Conservation (phyloP, 2,888 invertebrate species). For the Andrena chrysosceles region DNA sequence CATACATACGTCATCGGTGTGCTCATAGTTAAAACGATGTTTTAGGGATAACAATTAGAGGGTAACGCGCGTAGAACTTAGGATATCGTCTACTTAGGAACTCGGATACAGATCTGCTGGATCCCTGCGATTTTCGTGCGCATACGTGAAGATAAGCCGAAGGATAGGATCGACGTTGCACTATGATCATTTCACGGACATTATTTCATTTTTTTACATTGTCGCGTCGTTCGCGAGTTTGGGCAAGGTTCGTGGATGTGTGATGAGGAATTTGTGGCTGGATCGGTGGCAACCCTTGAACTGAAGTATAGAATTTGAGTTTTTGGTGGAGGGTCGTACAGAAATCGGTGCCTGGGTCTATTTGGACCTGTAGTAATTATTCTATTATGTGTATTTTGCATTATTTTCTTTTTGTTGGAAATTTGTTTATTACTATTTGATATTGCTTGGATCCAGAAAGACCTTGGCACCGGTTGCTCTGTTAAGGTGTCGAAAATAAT, state of each 20-base stretch:
- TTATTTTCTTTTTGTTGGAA: too few relatives aligned
- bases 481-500: too few relatives aligned
- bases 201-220: conserved; percentile 29
- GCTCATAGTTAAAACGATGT: conserved; percentile 50
- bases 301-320: not conserved
- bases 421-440: too few relatives aligned
- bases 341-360: not conserved
- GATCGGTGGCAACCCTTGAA: not conserved
- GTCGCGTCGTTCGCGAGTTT: conserved; percentile 22
- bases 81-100: conserved; percentile 38
- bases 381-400: too few relatives aligned
- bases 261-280: not conserved
- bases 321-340: not conserved
- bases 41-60: conserved; percentile 48
- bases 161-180: conserved; percentile 20
- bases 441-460: too few relatives aligned
- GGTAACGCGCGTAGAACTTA: conserved; percentile 41
- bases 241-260: conserved; percentile 18
- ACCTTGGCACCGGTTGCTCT: too few relatives aligned
- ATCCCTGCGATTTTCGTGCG: conserved; percentile 36
- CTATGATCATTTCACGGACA: conserved; percentile 37
- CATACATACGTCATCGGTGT: conserved; percentile 45
- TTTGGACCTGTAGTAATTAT: not conserved
- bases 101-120: conserved; percentile 28
- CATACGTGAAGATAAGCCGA: conserved; percentile 18